phyloP scores from a whole-genome alignment of 2,797 vertebrate genomes.

The Chelon auratus region DNA sequence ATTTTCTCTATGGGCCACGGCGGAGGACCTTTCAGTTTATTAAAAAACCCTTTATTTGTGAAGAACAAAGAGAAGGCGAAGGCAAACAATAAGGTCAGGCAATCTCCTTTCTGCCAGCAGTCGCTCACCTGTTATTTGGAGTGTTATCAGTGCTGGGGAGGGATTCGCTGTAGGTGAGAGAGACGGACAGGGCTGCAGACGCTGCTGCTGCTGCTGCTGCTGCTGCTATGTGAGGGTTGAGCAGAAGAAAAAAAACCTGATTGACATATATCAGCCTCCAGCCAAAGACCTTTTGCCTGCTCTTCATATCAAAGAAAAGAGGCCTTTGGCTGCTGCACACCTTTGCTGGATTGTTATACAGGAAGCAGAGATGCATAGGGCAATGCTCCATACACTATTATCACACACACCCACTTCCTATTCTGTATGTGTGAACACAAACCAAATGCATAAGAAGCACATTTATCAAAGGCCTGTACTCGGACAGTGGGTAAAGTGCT shows the following conservation, averaged over 20 bases:
- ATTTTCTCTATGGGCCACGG: slow-evolving; percentile 95
- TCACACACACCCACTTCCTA: slow-evolving; percentile 5
- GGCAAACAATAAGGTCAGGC: slow-evolving; percentile 99
- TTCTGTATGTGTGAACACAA: background rate
- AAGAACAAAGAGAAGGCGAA: slow-evolving; percentile 97
- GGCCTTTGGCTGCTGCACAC: slow-evolving; percentile 61
- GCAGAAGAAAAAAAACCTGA: slow-evolving; percentile 62
- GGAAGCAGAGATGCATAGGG: slow-evolving; percentile 48
- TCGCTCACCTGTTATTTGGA: slow-evolving; percentile 99
- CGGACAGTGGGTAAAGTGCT: slow-evolving; percentile 21
- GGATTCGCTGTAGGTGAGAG: slow-evolving; percentile 84
- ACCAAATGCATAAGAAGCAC: background rate
- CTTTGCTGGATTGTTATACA: slow-evolving; percentile 45
- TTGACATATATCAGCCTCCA: slow-evolving; percentile 86
- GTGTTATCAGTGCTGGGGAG: slow-evolving; percentile 93
- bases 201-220: slow-evolving; percentile 32
- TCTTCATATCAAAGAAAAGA: slow-evolving; percentile 82
- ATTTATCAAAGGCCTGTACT: slow-evolving; percentile 5
- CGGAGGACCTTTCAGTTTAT: slow-evolving; percentile 99
- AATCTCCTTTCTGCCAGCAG: slow-evolving; percentile 98
- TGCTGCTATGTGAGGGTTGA: slow-evolving; percentile 24
- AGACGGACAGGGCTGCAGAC: slow-evolving; percentile 63
- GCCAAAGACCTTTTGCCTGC: slow-evolving; percentile 84
- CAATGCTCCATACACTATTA: background rate
- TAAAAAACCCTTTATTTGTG: slow-evolving; percentile 99